phyloP scores from a whole-genome alignment of 2,113 vertebrate species.

The Forbesichthys agassizii region DNA sequence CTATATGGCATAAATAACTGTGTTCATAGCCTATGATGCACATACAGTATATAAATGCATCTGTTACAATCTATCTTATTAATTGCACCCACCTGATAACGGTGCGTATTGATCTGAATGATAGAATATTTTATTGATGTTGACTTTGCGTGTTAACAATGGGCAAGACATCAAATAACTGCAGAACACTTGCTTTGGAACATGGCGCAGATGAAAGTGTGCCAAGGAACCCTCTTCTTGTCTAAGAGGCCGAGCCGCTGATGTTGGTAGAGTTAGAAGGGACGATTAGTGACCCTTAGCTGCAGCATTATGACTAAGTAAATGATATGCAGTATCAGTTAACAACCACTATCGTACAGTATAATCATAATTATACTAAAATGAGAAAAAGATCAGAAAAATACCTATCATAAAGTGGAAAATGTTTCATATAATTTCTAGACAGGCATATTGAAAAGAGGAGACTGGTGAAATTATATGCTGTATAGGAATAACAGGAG shows the following conservation, averaged over 20 bases:
- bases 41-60: background rate
- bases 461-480: too few species aligned
- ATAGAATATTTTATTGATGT: conserved; percentile 2
- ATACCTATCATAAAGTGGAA: background rate
- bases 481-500: background rate
- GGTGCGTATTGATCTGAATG: background rate
- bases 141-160: background rate
- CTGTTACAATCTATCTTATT: background rate
- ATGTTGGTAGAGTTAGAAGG: conserved; percentile 4
- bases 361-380: background rate
- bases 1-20: background rate
- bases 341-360: background rate
- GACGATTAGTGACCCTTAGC: conserved; percentile 3
- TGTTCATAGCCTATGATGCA: background rate
- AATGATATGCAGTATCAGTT: background rate
- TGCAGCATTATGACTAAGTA: background rate
- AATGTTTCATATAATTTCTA: too few species aligned
- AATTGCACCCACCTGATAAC: background rate
- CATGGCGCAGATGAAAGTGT: background rate
- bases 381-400: background rate
- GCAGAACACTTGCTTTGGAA: background rate
- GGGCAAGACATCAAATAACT: background rate
- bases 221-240: background rate
- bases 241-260: background rate
- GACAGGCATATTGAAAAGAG: too few species aligned